Evolutionary conservation across 2,888 invertebrate species (phyloP), one percentile per base, ranked within the genome.

Genomic region (Liodrosophila aerea): DNA sequence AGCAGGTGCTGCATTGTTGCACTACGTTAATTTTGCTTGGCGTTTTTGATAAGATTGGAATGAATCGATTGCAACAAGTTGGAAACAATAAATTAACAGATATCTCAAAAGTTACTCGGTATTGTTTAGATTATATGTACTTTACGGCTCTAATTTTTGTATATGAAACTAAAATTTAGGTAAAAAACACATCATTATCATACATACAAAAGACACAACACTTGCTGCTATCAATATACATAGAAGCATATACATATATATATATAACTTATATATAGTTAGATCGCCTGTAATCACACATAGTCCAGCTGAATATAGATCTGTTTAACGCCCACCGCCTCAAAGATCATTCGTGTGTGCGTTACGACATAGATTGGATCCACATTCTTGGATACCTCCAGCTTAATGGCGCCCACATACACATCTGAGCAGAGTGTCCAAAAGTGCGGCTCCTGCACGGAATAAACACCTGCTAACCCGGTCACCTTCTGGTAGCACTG

Each of bases 381-480:
- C 7, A 97, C 97, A 80, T 95, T 95, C 86, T 94, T 93, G 0
- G 97, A 95, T n/a, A 98, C 98, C 90, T 98, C 98, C 51, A 99
- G 91, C 91, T 98, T 99, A 50, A 99, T 91, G 72, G 96, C 96
- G 70, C 98, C 98, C 1, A 98, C 95, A 88, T 95, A 97, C 58
- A 96, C 94, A 78, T 98, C 97, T 88, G 97, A 97, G 89, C 98
- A 98, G 64, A 99, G 92, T 9, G 98, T 99, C 98, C 98, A 99
- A 91, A 99, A 98, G 89, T 98, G 98, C 2, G 98, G 98, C 84
- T 99, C 98, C 87, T 98, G 98, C 8, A 98, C 97, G 59, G 97
- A 96, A 88, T 97, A 96, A 12, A 98, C 98, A 3, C 98, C 98
- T 7, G 97, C 96, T 53, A 98, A 90, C 64, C 97, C 95, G 41